A percentile compares a stretch with the other conserved stretches of the same genome.
phyloP scores from a whole-genome alignment of 2,888 invertebrate species.

The Spatulosminthurus flaviceps region DNA sequence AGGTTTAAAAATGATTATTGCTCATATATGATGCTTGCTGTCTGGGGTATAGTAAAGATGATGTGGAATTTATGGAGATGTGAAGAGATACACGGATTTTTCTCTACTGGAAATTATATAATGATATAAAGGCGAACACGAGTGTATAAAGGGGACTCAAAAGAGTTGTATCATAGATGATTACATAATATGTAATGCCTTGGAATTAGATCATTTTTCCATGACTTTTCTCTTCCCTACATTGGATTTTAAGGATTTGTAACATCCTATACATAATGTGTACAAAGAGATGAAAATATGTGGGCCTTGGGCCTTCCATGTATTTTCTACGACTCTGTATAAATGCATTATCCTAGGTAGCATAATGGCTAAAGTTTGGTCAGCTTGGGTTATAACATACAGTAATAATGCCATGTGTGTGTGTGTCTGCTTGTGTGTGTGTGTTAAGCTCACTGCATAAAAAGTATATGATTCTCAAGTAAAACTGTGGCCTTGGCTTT shows the following conservation, averaged over 20 bases:
- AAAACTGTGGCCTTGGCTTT: conserved; percentile 58
- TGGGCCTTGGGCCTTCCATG: not conserved
- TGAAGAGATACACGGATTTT: not conserved
- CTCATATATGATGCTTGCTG: too few species aligned
- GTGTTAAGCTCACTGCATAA: not conserved
- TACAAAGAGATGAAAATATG: not conserved
- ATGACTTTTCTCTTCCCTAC: not conserved
- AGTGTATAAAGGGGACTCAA: not conserved
- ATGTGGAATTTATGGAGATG: too few species aligned
- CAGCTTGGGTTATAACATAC: too few species aligned
- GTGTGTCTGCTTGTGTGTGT: too few species aligned
- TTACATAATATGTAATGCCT: not conserved
- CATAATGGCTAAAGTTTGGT: not conserved
- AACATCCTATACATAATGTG: too few species aligned
- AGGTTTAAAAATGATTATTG: not conserved
- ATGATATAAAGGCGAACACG: not conserved
- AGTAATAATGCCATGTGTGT: too few species aligned
- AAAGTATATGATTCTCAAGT: not conserved
- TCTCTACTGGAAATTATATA: not conserved
- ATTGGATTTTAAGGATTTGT: not conserved
- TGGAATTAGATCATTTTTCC: not conserved
- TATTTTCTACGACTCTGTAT: not conserved
- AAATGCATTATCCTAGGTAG: not conserved
- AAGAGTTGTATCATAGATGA: not conserved
- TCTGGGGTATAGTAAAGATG: too few species aligned